Evolutionary conservation across 1,140 invertebrate species (phyloP), one percentile per base, ranked within the genome.

Genomic region (Rhopalosiphum padi): DNA sequence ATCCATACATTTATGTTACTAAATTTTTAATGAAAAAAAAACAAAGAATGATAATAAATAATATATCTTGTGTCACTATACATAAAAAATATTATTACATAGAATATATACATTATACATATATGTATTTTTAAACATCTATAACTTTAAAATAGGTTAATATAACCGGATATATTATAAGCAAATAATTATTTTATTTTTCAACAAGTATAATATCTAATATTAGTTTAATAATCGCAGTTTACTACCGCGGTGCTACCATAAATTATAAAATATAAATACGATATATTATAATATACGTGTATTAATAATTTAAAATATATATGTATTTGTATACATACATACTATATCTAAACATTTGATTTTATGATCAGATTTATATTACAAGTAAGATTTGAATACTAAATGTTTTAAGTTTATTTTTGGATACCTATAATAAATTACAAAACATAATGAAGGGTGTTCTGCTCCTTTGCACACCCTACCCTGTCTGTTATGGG

Each of bases 401-500:
- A 77, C 89, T 35, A 68, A 46, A 37, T 55, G 8, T 41, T 25
- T 55, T 60, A 53, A 60, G 37, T 90, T 77, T n/a, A 91, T 21
- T 91, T 15, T 77, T 91, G 30, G 77, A 51, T 25, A 48, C 60
- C 77, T 48, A 51, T 51, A 91, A 93, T 83, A 92, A 83, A 51
- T 51, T 51, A 89, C 15, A 5, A 37, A n/a, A n/a, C 55, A 55
- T 53, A 83, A 86, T 83, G 35, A 77, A 53, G 91, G 91, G 35
- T 86, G 91, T 93, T 93, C 48, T 93, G 91, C 46, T 86, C 82
- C 82, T 93, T 41, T 86, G 91, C 46, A 93, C 91, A 93, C 91
- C 91, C 91, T 53, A 93, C 82, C 37, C 91, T 43, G 55, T 37
- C 21, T 85, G 25, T 43, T 83, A 15, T 91, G 46, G 41, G 7